phyloP scores from a whole-genome alignment of 2,797 vertebrate species.

The Phoxinus dragarum region DNA sequence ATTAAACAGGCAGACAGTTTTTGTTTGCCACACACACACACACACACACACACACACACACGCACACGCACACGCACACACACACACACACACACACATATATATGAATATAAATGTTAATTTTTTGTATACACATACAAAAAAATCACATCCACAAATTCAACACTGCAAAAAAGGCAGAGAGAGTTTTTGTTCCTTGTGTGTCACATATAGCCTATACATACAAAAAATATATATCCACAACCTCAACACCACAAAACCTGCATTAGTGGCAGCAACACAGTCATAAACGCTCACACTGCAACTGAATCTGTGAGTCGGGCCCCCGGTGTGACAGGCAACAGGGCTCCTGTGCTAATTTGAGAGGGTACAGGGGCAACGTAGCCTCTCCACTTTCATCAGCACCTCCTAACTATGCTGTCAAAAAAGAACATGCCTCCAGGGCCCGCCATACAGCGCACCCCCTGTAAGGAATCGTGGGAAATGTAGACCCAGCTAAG shows the following conservation, averaged over 20 bases:
- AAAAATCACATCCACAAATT: background rate
- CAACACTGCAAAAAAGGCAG: background rate
- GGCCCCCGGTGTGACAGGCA: conserved; percentile 68
- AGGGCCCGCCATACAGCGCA: conserved; percentile 60
- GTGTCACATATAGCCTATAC: conserved; percentile 16
- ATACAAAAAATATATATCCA: background rate
- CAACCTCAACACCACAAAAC: conserved; percentile 41
- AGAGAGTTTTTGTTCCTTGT: conserved; percentile 29
- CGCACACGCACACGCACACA: too few relatives aligned
- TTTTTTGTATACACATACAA: too few relatives aligned
- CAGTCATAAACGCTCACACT: conserved; percentile 39
- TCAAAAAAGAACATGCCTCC: conserved; percentile 69
- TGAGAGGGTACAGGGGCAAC: conserved; percentile 71
- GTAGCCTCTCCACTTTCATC: conserved; percentile 80
- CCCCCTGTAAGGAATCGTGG: conserved; percentile 43
- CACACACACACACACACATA: too few relatives aligned
- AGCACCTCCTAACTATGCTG: conserved; percentile 80
- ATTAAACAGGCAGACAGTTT: conserved; percentile 36
- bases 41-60: too few relatives aligned
- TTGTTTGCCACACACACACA: too few relatives aligned
- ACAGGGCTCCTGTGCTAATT: conserved; percentile 74
- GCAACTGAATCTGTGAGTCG: conserved; percentile 68
- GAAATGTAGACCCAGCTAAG: conserved; percentile 32
- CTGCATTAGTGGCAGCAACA: conserved; percentile 29
- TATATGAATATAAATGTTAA: too few relatives aligned